Evolutionary conservation across 2,888 invertebrate genomes (phyloP).

Genomic region (Elegia similella): DNA sequence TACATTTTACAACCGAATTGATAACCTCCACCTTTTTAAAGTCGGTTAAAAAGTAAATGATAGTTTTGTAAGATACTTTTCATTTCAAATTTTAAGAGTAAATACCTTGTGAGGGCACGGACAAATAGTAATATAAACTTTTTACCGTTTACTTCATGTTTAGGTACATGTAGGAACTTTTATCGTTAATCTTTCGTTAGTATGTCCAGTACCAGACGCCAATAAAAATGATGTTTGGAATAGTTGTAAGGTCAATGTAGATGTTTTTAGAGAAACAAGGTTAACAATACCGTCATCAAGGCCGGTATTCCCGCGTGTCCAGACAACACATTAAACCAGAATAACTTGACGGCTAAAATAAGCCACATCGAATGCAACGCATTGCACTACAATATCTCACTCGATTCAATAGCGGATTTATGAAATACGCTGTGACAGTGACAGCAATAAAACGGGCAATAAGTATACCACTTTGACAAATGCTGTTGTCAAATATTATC

Average conservation of each 20-base stretch:
- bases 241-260: slow-evolving; percentile 49
- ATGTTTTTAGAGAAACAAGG: slow-evolving; percentile 66
- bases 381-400: background rate
- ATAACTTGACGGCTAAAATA: slow-evolving; percentile 47
- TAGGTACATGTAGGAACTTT: too few relatives aligned
- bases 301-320: slow-evolving; percentile 56
- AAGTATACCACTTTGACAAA: too few relatives aligned
- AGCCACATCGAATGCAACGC: slow-evolving; percentile 16
- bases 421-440: too few relatives aligned
- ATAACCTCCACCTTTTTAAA: too few relatives aligned
- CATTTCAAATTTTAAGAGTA: too few relatives aligned
- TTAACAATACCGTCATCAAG: slow-evolving; percentile 76
- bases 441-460: too few relatives aligned
- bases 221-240: slow-evolving; percentile 46
- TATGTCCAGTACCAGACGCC: slow-evolving; percentile 26
- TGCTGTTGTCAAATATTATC: too few relatives aligned
- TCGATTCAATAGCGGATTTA: background rate
- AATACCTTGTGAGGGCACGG: too few relatives aligned
- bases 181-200: background rate
- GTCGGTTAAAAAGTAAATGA: too few relatives aligned
- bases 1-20: too few relatives aligned
- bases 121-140: background rate
- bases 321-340: slow-evolving; percentile 46
- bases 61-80: too few relatives aligned
- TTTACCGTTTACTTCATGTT: background rate